phyloP scores from a whole-genome alignment of 2,113 vertebrate species.

The Craseonycteris thonglongyai region DNA sequence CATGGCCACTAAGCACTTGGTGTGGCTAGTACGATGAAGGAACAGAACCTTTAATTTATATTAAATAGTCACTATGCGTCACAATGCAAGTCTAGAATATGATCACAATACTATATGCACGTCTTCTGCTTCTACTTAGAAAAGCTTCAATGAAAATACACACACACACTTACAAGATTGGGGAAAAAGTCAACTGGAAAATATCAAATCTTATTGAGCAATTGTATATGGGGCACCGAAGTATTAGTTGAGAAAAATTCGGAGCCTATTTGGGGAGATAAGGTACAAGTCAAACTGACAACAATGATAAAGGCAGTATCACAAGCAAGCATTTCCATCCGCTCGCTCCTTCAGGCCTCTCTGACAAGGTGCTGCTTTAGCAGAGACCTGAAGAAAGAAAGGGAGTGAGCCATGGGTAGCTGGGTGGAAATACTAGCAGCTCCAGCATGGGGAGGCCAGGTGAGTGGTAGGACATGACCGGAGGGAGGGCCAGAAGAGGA shows the following conservation, averaged over 20 bases:
- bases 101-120: too few relatives aligned
- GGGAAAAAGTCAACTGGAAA: not conserved
- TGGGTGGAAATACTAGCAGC: not conserved
- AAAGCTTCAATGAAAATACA: not conserved
- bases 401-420: not conserved
- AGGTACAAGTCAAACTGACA: not conserved
- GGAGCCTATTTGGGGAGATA: not conserved
- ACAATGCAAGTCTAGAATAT: not conserved
- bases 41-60: not conserved
- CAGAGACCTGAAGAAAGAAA: not conserved
- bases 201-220: not conserved
- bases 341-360: not conserved
- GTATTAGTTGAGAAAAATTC: not conserved
- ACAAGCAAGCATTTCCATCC: not conserved
- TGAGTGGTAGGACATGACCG: not conserved
- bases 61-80: not conserved
- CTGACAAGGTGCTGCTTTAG: accelerated
- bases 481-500: not conserved
- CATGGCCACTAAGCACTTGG: too few relatives aligned
- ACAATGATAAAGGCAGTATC: not conserved
- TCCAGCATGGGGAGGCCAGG: not conserved
- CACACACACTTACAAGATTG: not conserved
- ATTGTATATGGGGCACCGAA: not conserved
- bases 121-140: not conserved
- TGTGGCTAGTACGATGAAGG: accelerated